Evolutionary conservation across 2,888 invertebrate genomes (phyloP).

Genomic region (Cheilosia soror): DNA sequence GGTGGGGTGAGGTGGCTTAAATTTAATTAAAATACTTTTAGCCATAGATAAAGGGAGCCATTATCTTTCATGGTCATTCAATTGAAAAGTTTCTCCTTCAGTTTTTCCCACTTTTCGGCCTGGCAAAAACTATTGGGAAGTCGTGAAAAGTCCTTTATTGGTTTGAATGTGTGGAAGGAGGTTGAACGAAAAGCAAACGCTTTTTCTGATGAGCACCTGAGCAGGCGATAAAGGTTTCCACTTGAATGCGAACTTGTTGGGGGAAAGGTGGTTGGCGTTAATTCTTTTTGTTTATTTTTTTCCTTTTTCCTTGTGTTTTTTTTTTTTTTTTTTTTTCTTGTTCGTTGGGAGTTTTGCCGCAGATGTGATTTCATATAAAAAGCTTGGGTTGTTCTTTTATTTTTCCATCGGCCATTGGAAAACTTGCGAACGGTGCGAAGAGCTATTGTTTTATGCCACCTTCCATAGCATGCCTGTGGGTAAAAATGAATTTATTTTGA

Average conservation of each 20-base stretch:
- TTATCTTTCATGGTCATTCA: conserved; percentile 75
- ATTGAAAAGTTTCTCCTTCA: conserved; percentile 71
- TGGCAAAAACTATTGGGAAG: conserved; percentile 61
- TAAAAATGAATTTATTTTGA: conserved; percentile 36
- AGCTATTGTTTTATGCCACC: conserved; percentile 51
- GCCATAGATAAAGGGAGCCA: conserved; percentile 45
- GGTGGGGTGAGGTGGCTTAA: conserved; percentile 27
- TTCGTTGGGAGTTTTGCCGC: conserved; percentile 46
- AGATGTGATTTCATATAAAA: conserved; percentile 67
- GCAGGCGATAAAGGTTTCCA: conserved; percentile 72
- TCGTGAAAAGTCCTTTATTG: conserved; percentile 63
- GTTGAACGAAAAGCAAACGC: conserved; percentile 35
- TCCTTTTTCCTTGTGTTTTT: too few species aligned
- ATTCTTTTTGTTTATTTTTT: conserved; percentile 29
- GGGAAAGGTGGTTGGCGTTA: conserved; percentile 49
- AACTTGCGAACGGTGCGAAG: conserved; percentile 51
- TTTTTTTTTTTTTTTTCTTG: neutral
- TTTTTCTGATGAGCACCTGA: conserved; percentile 70
- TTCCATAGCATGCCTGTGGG: conserved; percentile 4
- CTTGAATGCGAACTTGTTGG: conserved; percentile 46
- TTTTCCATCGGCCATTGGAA: conserved; percentile 55
- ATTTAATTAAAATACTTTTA: conserved; percentile 74
- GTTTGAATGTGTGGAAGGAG: conserved; percentile 1
- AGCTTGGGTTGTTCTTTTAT: conserved; percentile 58
- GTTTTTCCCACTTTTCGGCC: conserved; percentile 30